Base-by-base conservation (phyloP, 2,797 vertebrate genomes). In the Aeoliscus strigatus region DNA sequence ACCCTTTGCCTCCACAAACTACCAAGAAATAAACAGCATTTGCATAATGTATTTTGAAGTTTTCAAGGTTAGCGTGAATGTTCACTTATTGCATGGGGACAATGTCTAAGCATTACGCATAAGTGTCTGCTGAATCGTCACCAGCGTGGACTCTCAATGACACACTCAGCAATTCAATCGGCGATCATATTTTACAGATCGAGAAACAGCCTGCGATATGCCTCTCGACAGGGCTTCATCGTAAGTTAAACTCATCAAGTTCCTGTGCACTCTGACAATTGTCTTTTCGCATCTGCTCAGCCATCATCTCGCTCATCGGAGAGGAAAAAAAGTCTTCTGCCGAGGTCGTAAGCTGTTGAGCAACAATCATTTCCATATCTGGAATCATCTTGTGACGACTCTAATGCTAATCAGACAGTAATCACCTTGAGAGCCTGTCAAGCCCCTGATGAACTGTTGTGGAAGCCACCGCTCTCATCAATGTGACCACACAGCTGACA, bases 351-450 rank as follows among this genome's bases (percentile, higher is more conserved):
- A 78, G 73, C 71, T 53, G 42, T 6, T 31, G 21, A 15, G 60
- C 66, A 66, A 65, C 54, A 51, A 54, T 81, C 71, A 44, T 67
- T 66, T 59, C 50, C 31, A 46, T 59, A 66, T 66, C 49, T 69
- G 39, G 52, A 65, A 64, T 66, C 73, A 70, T 78, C 68, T 63
- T 55, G 57, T 65, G 48, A 79, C 75, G 57, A 67, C 58, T 58
- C 51, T 68, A 66, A 70, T 50, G 60, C 62, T 80, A 78, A 83
- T 80, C 61, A 67, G 45, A 49, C 64, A 40, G 51, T 59, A 73
- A 75, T 85, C 77, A 75, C 65, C 69, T 71, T 75, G 59, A 78
- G 72, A 75, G 71, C 40, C 53, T 35, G 58, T 74, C 70, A 51
- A 51, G 66, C 25, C 37, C n/a, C 53, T 70, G 78, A 73, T 14